A percentile compares a stretch with the other conserved stretches of the same genome.
Conservation (phyloP, 2,888 invertebrate genomes). For the Agriopis aurantiaria region DNA sequence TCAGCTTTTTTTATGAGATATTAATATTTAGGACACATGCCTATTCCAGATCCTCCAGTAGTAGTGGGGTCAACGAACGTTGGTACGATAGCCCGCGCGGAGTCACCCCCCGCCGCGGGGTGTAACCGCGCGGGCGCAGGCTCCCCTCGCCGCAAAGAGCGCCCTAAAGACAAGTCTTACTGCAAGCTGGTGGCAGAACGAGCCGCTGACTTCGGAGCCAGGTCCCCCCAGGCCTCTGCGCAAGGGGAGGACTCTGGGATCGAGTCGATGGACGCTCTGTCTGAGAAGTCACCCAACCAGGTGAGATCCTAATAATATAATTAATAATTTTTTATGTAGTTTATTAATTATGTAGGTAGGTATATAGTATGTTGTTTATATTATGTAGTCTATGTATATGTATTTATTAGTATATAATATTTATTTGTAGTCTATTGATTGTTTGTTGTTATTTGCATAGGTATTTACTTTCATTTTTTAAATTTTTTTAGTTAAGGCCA, state of each 20-base stretch:
- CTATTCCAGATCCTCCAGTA: slow-evolving; percentile 74
- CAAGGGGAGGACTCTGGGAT: slow-evolving; percentile 96
- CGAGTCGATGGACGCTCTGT: slow-evolving; percentile 97
- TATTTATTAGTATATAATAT: too few relatives aligned
- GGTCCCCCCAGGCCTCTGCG: slow-evolving; percentile 83
- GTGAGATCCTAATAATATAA: too few relatives aligned
- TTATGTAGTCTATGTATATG: too few relatives aligned
- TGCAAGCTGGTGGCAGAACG: slow-evolving; percentile 85
- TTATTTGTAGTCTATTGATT: too few relatives aligned
- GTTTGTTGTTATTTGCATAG: too few relatives aligned
- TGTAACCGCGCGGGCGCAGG: slow-evolving; percentile 51
- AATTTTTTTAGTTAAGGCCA: too few relatives aligned
- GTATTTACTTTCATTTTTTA: too few relatives aligned
- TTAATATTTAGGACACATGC: too few relatives aligned
- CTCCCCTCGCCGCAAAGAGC: slow-evolving; percentile 72
- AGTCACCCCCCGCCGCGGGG: slow-evolving; percentile 69
- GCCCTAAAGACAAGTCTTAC: slow-evolving; percentile 85
- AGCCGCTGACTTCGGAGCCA: slow-evolving; percentile 71
- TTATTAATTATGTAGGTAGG: too few relatives aligned
- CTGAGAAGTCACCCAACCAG: slow-evolving; percentile 96
- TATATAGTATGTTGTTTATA: too few relatives aligned
- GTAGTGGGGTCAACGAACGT: slow-evolving; percentile 88
- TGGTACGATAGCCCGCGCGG: slow-evolving; percentile 85
- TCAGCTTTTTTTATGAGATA: too few relatives aligned
- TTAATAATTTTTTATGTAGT: too few relatives aligned